These are phyloP conservation scores for Drosophila subobscura DNA, from an alignment of 1,140 invertebrate species.

Conservation along the genomic window DNA sequence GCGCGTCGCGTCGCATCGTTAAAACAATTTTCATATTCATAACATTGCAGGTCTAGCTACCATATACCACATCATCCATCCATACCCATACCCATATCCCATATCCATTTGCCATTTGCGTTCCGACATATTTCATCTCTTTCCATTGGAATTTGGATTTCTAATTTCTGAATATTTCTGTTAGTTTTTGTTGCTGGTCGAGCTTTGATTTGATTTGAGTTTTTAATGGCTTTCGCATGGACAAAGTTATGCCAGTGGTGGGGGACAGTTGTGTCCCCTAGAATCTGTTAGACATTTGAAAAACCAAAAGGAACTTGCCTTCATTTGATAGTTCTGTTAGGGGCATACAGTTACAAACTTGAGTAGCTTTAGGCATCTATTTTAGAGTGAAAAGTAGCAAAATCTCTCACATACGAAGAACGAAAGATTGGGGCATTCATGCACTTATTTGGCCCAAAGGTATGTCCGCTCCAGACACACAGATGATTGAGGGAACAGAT, in stretches of 20 bases:
- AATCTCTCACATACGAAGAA: too few species aligned
- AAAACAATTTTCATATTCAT: slow-evolving; percentile 73
- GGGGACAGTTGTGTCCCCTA: too few species aligned
- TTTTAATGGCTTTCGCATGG: slow-evolving; percentile 72
- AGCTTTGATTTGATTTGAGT: slow-evolving; percentile 11
- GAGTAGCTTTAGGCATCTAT: slow-evolving; percentile 10
- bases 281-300: neutral
- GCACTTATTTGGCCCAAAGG: too few species aligned
- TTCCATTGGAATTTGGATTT: neutral
- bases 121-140: slow-evolving; percentile 33
- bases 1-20: slow-evolving; percentile 61
- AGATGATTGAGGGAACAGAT: neutral
- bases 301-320: slow-evolving; percentile 22
- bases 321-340: slow-evolving; percentile 36
- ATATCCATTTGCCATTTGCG: slow-evolving; percentile 21
- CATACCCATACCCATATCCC: slow-evolving; percentile 16
- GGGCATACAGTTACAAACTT: too few species aligned
- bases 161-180: slow-evolving; percentile 20
- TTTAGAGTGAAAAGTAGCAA: too few species aligned
- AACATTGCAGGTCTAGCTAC: slow-evolving; percentile 48
- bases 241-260: slow-evolving; percentile 17
- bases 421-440: too few species aligned
- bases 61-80: too few species aligned
- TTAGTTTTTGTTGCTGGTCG: slow-evolving; percentile 13
- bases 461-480: too few species aligned